phyloP scores from a whole-genome alignment of 2,113 vertebrate species.

The Psilopogon haemacephalus region DNA sequence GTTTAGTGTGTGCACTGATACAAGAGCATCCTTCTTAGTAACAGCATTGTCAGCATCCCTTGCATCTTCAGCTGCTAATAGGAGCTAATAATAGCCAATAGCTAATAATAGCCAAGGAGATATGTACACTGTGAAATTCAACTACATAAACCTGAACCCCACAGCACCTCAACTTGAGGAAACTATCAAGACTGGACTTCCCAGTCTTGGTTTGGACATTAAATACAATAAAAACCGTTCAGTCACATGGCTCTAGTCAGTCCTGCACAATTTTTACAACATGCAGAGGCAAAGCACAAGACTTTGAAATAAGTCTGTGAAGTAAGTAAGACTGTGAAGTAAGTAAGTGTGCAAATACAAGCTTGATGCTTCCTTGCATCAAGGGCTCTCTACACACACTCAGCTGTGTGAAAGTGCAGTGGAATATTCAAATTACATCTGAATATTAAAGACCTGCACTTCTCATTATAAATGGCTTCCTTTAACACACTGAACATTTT shows the following conservation, averaged over 20 bases:
- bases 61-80: background rate
- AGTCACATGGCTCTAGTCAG: background rate
- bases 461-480: background rate
- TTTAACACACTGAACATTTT: background rate
- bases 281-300: background rate
- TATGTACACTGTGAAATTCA: background rate
- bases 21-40: fast-evolving
- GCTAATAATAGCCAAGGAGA: background rate
- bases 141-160: background rate
- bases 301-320: no score
- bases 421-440: background rate
- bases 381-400: background rate
- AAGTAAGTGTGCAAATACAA: background rate
- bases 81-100: no score
- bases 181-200: background rate
- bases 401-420: background rate
- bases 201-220: background rate
- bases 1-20: background rate
- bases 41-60: background rate
- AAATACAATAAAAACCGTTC: background rate
- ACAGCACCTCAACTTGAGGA: background rate
- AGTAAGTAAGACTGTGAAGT: background rate
- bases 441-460: background rate
- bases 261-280: background rate
- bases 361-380: background rate